These are phyloP conservation scores for Rhodeus uyekii DNA, from an alignment of 2,797 vertebrate species.

Conservation along the genomic window DNA sequence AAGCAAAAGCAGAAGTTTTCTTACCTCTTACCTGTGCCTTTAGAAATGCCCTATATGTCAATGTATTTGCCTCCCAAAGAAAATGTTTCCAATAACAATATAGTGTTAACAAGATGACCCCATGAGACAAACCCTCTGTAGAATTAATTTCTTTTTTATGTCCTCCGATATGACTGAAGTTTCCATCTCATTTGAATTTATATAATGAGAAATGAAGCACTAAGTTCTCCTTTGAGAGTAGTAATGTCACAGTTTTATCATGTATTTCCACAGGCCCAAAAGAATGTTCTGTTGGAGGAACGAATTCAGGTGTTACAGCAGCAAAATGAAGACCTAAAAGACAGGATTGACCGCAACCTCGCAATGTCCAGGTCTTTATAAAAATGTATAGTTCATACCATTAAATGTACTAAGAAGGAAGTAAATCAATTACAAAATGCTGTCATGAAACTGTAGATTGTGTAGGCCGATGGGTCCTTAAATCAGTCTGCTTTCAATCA, in stretches of 20 bases:
- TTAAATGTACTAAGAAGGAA: background rate
- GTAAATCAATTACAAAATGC: background rate
- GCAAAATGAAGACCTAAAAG: slow-evolving; percentile 95
- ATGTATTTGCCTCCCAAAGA: background rate
- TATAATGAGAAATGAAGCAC: background rate
- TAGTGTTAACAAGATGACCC: too few relatives aligned
- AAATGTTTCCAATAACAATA: background rate
- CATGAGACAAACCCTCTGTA: too few relatives aligned
- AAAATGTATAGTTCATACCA: background rate
- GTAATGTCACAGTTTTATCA: slow-evolving; percentile 23
- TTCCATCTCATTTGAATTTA: background rate
- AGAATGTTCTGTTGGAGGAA: slow-evolving; percentile 92
- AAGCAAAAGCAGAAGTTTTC: background rate
- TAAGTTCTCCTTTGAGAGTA: background rate
- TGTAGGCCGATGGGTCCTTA: background rate
- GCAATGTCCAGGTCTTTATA: slow-evolving; percentile 85
- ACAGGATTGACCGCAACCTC: slow-evolving; percentile 90
- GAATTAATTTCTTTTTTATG: too few relatives aligned
- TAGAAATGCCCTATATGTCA: background rate
- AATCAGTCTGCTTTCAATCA: background rate
- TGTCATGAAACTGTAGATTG: background rate
- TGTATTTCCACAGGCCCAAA: slow-evolving; percentile 85
- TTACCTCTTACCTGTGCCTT: background rate
- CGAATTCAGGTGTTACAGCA: slow-evolving; percentile 92
- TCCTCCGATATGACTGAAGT: background rate